Conservation (phyloP, 2,113 vertebrate species). For the Gavialis gangeticus region DNA sequence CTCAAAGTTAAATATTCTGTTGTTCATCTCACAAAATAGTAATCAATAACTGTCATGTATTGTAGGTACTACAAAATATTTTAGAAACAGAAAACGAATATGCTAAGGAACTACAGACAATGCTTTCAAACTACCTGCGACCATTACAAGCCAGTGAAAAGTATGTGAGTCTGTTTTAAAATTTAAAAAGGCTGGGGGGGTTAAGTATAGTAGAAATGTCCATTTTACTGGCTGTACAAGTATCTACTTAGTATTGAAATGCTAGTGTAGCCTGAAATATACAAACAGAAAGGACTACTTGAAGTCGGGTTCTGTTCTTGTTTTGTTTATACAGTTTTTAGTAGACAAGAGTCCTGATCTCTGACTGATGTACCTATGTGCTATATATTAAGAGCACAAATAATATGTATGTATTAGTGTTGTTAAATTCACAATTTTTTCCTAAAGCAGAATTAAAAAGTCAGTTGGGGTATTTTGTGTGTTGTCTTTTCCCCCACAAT, state of each 20-base stretch:
- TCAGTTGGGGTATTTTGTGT: not conserved
- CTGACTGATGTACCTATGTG: not conserved
- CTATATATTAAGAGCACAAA: not conserved
- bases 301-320: not conserved
- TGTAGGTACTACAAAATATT: conserved; percentile 98
- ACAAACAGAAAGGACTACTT: not conserved
- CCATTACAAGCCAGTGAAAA: conserved; percentile 93
- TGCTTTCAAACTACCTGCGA: conserved; percentile 93
- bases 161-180: conserved; percentile 79
- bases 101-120: conserved; percentile 94
- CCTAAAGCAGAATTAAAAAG: not conserved
- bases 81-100: conserved; percentile 98
- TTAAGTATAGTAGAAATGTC: not conserved
- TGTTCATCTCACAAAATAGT: not conserved
- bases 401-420: not conserved
- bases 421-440: not conserved
- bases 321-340: not conserved
- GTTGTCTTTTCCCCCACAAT: not conserved
- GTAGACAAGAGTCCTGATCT: not conserved
- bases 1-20: not conserved
- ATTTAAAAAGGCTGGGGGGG: not conserved
- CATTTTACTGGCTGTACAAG: not conserved
- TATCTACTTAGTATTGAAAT: not conserved
- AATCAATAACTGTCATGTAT: conserved; percentile 47
- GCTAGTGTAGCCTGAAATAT: not conserved